Percentiles rank a stretch among this genome's conserved stretches.
phyloP scores from a whole-genome alignment of 2,797 vertebrate genomes.

The Bradypodion pumilum region DNA sequence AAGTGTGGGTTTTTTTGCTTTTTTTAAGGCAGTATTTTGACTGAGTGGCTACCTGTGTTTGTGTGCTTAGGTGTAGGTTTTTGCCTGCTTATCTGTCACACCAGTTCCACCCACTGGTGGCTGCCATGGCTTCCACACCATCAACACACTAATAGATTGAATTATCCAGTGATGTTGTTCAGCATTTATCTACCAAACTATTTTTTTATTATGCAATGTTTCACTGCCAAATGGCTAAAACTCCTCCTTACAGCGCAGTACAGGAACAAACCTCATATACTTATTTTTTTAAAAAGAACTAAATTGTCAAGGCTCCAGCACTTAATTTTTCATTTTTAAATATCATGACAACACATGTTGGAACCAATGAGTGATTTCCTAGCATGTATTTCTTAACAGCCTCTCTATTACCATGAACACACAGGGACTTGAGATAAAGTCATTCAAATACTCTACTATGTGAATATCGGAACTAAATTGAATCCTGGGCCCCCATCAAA shows the following conservation, averaged over 20 bases:
- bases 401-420: background rate
- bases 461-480: background rate
- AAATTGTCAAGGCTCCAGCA: background rate
- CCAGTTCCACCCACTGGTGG: too few species aligned
- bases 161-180: too few species aligned
- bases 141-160: too few species aligned
- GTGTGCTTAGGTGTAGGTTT: too few species aligned
- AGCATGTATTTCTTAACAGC: background rate
- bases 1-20: background rate
- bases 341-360: background rate
- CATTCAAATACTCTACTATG: conserved; percentile 10
- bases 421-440: background rate
- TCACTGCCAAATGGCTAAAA: background rate
- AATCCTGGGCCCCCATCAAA: background rate
- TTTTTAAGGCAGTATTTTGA: too few species aligned
- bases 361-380: background rate
- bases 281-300: background rate
- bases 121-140: too few species aligned
- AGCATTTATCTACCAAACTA: background rate
- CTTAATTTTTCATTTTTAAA: background rate
- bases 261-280: background rate
- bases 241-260: background rate
- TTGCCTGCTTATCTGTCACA: too few species aligned
- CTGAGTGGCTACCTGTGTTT: too few species aligned
- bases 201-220: background rate